Evolutionary conservation across 30 jellyfish, hydroid and myxozoan species (phyloP).

Genomic region (Turritopsis rubra): DNA sequence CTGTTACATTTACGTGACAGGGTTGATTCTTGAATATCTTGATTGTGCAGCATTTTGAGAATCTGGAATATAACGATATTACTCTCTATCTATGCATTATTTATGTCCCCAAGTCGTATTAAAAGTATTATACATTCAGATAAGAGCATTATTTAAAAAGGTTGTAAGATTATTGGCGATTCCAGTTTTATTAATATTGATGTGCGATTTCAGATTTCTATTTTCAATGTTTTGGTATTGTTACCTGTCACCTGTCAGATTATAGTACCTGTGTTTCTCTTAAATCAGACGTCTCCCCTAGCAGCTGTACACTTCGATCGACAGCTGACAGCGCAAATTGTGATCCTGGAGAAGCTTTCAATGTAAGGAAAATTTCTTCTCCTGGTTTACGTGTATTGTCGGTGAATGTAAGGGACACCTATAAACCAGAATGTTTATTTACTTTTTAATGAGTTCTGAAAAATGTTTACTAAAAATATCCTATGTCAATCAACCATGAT

Average conservation of each 20-base stretch:
- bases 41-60: not conserved
- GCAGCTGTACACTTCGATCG: conserved; percentile 68
- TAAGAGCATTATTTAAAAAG: not conserved
- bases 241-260: not conserved
- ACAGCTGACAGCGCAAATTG: conserved; percentile 72
- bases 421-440: not conserved
- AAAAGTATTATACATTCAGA: not conserved
- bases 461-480: not conserved
- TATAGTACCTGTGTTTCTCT: conserved; percentile 49
- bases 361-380: conserved; percentile 37
- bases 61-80: not conserved
- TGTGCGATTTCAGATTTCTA: too few species aligned
- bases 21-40: not conserved
- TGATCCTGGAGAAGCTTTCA: conserved; percentile 83
- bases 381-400: conserved; percentile 65
- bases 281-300: conserved; percentile 53
- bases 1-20: not conserved
- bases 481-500: too few species aligned
- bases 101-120: not conserved
- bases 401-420: conserved; percentile 63
- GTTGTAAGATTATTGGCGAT: not conserved
- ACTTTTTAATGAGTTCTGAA: not conserved
- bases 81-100: not conserved
- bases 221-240: too few species aligned
- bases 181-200: not conserved